Percentiles rank a stretch among this genome's conserved stretches.
Conservation (phyloP, 1,140 invertebrate genomes). For the Eurosta solidaginis region DNA sequence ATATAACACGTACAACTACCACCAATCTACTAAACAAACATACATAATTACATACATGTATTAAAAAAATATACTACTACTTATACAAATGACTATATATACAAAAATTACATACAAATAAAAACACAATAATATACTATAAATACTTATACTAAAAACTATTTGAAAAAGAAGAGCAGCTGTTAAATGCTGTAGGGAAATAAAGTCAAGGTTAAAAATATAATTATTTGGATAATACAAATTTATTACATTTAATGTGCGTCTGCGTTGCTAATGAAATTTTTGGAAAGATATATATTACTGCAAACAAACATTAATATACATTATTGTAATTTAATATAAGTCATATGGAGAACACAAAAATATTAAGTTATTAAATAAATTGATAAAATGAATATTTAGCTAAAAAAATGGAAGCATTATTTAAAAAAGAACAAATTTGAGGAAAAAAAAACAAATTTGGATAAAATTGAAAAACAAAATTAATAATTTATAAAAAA, state of each 20-base stretch:
- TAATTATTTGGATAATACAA: neutral
- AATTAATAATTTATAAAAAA: neutral
- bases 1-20: constrained; percentile 26
- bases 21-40: constrained; percentile 18
- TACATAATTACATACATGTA: neutral
- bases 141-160: neutral
- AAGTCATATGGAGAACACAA: neutral
- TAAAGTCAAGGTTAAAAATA: neutral
- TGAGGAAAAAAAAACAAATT: too few species aligned
- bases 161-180: constrained; percentile 38
- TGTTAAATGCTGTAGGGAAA: neutral
- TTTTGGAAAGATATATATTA: constrained; percentile 10
- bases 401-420: neutral
- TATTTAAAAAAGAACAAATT: neutral
- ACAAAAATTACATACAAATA: constrained; percentile 40
- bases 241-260: constrained; percentile 9
- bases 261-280: neutral
- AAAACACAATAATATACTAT: constrained; percentile 31
- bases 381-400: neutral
- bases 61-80: neutral
- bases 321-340: neutral
- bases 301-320: neutral
- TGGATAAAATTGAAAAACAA: neutral
- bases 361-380: neutral
- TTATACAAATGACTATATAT: neutral